Evolutionary conservation across 2,113 vertebrate species (phyloP).

Genomic region (Bujurquina vittata): DNA sequence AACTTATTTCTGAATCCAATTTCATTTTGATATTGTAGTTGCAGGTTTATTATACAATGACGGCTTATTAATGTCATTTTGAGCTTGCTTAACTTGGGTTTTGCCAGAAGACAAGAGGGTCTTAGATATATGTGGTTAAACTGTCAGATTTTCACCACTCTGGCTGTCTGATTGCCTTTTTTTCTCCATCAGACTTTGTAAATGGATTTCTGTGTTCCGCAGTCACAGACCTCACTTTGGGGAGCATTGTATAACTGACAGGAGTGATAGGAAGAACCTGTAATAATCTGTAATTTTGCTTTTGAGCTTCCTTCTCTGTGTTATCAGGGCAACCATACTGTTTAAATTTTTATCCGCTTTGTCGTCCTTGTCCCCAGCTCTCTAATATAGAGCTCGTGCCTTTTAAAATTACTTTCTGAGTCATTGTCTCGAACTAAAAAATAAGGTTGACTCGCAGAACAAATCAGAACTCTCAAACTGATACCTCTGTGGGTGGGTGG

Average conservation of each 20-base stretch:
- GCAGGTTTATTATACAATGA: neutral
- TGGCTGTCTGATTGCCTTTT: neutral
- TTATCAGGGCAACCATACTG: neutral
- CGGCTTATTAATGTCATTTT: neutral
- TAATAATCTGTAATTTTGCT: neutral
- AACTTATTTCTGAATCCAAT: neutral
- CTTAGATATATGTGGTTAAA: neutral
- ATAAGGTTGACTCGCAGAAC: slow-evolving; percentile 35
- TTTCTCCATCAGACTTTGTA: neutral
- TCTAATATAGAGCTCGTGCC: slow-evolving; percentile 25
- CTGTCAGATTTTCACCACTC: neutral
- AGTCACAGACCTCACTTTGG: neutral
- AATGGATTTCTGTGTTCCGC: neutral
- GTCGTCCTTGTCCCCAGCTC: slow-evolving; percentile 14
- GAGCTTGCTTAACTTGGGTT: neutral
- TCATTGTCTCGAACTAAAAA: slow-evolving; percentile 29
- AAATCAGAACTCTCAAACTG: slow-evolving; percentile 39
- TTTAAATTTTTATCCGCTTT: slow-evolving; percentile 22
- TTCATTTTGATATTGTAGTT: neutral
- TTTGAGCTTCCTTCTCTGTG: neutral
- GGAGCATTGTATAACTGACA: neutral
- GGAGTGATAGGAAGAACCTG: neutral
- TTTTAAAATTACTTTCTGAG: slow-evolving; percentile 40
- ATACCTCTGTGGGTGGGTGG: neutral
- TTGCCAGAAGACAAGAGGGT: neutral